A percentile compares a stretch with the other conserved stretches of the same genome.
These are phyloP conservation scores for Sebastiscus tertius DNA, from an alignment of 2,797 vertebrate species.

Conservation along the genomic window DNA sequence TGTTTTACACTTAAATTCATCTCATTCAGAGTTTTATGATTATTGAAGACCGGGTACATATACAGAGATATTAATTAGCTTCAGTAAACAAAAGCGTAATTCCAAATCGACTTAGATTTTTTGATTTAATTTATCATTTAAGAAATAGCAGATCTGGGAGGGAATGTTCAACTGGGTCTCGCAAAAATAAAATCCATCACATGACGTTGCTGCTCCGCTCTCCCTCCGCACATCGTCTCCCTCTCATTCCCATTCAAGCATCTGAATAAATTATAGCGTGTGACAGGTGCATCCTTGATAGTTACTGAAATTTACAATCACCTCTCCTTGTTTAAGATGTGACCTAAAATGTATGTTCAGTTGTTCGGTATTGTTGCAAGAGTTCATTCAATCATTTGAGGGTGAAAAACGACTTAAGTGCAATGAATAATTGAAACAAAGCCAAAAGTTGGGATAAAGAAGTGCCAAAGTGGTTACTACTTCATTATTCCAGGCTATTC, in stretches of 20 bases:
- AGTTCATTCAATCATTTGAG: not conserved
- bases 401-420: not conserved
- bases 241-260: slow-evolving; percentile 5
- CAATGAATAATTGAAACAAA: slow-evolving; percentile 22
- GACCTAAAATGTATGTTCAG: not conserved
- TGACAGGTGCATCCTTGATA: slow-evolving; percentile 4
- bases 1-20: slow-evolving; percentile 19
- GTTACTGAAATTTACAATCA: not conserved
- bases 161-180: not conserved
- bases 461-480: slow-evolving; percentile 2
- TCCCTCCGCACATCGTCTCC: slow-evolving; percentile 32
- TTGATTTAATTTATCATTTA: not conserved
- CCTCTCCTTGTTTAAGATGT: not conserved
- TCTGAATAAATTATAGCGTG: not conserved
- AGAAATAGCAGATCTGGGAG: not conserved
- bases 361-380: not conserved
- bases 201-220: slow-evolving; percentile 12
- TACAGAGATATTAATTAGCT: not conserved
- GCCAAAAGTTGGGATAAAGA: not conserved
- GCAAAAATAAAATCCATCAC: slow-evolving; percentile 17
- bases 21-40: not conserved
- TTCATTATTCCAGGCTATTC: slow-evolving; percentile 43
- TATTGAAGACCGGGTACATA: not conserved
- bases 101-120: not conserved
- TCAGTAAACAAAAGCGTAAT: not conserved